Percentiles rank a stretch among this genome's conserved stretches.
phyloP scores from a whole-genome alignment of 2,113 vertebrate genomes.

The Emydocephalus ijimae region DNA sequence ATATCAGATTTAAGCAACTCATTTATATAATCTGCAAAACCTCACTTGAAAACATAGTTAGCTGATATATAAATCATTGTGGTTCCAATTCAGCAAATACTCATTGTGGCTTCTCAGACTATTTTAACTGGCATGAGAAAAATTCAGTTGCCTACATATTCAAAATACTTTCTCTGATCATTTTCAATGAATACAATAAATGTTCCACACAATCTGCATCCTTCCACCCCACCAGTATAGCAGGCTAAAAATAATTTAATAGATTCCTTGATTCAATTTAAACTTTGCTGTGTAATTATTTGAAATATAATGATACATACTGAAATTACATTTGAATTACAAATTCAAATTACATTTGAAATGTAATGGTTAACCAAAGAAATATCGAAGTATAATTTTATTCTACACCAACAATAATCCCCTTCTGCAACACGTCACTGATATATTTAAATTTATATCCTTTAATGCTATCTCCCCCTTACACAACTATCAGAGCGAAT shows the following conservation, averaged over 20 bases:
- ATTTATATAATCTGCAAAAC: conserved; percentile 35
- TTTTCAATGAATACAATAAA: conserved; percentile 17
- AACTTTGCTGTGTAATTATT: background rate
- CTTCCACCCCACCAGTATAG: background rate
- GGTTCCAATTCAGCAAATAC: background rate
- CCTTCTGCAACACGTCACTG: background rate
- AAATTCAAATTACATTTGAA: background rate
- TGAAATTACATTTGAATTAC: background rate
- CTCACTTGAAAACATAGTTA: conserved; percentile 38
- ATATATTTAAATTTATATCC: background rate
- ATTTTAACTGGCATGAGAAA: background rate
- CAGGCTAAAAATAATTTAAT: conserved; percentile 13
- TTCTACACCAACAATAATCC: background rate
- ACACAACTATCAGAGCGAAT: background rate
- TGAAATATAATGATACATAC: background rate
- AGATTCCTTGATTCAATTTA: background rate
- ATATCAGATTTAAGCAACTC: conserved; percentile 6
- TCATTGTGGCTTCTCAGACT: conserved; percentile 30
- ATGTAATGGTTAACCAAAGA: background rate
- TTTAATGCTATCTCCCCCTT: background rate
- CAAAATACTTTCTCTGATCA: conserved; percentile 25
- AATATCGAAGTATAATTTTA: background rate
- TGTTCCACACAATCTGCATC: background rate
- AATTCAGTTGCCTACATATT: conserved; percentile 3
- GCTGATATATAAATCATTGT: conserved; percentile 15